Evolutionary conservation across 2,113 vertebrate species (phyloP).

Genomic region (Australoheros scitulus): DNA sequence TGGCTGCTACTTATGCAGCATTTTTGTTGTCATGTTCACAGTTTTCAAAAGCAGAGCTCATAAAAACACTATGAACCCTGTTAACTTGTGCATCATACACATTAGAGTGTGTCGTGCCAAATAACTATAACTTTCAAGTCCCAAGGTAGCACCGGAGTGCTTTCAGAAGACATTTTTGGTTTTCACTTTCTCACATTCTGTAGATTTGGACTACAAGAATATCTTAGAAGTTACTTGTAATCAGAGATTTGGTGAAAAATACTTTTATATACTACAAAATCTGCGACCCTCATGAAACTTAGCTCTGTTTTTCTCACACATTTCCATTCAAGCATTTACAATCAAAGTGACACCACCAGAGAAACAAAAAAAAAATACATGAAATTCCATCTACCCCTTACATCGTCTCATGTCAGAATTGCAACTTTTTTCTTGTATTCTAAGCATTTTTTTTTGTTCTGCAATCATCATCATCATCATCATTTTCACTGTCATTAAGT

Average conservation of each 20-base stretch:
- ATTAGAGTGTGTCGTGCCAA: background rate
- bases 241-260: background rate
- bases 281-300: background rate
- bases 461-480: background rate
- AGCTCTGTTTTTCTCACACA: no score
- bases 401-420: background rate
- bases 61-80: background rate
- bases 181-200: background rate
- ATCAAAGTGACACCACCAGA: no score
- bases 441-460: background rate
- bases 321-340: no score
- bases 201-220: background rate
- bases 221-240: background rate
- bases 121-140: background rate
- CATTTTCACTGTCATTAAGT: conserved; percentile 20
- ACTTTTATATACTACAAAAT: background rate
- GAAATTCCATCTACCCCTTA: background rate
- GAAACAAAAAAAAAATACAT: background rate
- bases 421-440: background rate
- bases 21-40: background rate
- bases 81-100: background rate
- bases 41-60: background rate
- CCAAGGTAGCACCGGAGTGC: background rate
- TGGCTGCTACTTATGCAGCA: background rate
- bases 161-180: background rate